Evolutionary conservation across 2,113 vertebrate genomes (phyloP).

Genomic region (Melanostigma gelatinosum): DNA sequence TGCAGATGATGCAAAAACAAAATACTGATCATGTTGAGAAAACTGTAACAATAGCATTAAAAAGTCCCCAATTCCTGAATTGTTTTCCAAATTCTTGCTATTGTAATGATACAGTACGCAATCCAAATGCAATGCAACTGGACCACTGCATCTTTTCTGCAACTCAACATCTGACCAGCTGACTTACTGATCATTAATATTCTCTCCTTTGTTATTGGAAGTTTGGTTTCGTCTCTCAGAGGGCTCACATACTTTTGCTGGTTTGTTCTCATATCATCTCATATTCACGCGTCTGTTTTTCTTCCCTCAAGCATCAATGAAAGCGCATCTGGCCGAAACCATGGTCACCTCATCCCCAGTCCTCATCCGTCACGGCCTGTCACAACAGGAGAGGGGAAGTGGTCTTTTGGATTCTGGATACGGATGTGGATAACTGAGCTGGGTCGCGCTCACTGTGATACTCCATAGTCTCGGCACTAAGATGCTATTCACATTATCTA

Average conservation of each 20-base stretch:
- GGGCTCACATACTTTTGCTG: neutral
- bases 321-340: slow-evolving; percentile 42
- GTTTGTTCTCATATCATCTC: slow-evolving; percentile 24
- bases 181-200: slow-evolving; percentile 13
- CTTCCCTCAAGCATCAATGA: slow-evolving; percentile 44
- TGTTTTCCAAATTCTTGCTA: neutral
- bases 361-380: slow-evolving; percentile 68
- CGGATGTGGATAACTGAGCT: slow-evolving; percentile 57
- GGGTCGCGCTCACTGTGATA: slow-evolving; percentile 28
- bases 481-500: slow-evolving; percentile 17
- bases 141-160: neutral
- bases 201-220: slow-evolving; percentile 15
- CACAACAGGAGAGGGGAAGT: slow-evolving; percentile 43
- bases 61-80: neutral
- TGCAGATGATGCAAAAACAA: neutral
- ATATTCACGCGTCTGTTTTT: slow-evolving; percentile 43
- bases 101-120: neutral
- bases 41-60: slow-evolving; percentile 4
- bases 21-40: neutral
- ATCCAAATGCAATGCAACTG: neutral
- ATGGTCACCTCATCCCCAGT: slow-evolving; percentile 45
- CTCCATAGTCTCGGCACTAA: slow-evolving; percentile 7
- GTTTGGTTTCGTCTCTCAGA: slow-evolving; percentile 25
- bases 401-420: slow-evolving; percentile 55
- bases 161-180: slow-evolving; percentile 21